phyloP scores from a whole-genome alignment of 2,888 invertebrate genomes.

The Lysandra coridon region DNA sequence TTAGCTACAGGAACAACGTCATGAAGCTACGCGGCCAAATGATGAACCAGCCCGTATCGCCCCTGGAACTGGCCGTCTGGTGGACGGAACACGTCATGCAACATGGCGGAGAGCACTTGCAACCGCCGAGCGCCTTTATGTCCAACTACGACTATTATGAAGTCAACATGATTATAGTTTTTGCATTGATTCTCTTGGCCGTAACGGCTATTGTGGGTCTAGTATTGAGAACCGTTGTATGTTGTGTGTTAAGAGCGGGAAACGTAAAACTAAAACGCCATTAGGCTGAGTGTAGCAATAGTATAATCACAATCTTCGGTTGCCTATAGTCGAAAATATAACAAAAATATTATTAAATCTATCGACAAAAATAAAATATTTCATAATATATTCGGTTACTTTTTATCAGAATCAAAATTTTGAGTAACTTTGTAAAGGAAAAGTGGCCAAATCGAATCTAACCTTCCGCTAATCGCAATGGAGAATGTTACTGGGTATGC shows the following conservation, averaged over 20 bases:
- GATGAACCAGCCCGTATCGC: slow-evolving; percentile 43
- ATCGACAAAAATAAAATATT: too few relatives aligned
- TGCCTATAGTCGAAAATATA: too few relatives aligned
- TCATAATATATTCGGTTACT: too few relatives aligned
- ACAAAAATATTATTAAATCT: too few relatives aligned
- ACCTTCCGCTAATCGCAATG: too few relatives aligned
- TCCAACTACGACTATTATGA: slow-evolving; percentile 43
- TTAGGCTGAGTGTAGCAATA: not conserved
- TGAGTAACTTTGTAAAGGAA: too few relatives aligned
- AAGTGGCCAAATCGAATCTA: too few relatives aligned
- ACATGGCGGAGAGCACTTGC: slow-evolving; percentile 48
- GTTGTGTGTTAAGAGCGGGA: not conserved
- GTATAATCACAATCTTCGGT: not conserved
- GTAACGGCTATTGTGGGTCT: not conserved
- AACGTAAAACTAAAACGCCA: not conserved
- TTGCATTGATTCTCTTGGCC: not conserved
- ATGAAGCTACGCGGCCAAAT: slow-evolving; percentile 40
- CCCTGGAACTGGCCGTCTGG: slow-evolving; percentile 51
- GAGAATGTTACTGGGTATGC: too few relatives aligned
- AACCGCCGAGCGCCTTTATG: slow-evolving; percentile 46
- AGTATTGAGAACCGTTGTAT: not conserved
- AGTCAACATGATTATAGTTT: slow-evolving; percentile 35
- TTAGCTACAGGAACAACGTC: slow-evolving; percentile 45
- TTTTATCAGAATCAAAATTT: too few relatives aligned
- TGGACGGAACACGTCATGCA: slow-evolving; percentile 52